Conservation (phyloP, 92 coral and sea anemone genomes). For the Muricea muricata region DNA sequence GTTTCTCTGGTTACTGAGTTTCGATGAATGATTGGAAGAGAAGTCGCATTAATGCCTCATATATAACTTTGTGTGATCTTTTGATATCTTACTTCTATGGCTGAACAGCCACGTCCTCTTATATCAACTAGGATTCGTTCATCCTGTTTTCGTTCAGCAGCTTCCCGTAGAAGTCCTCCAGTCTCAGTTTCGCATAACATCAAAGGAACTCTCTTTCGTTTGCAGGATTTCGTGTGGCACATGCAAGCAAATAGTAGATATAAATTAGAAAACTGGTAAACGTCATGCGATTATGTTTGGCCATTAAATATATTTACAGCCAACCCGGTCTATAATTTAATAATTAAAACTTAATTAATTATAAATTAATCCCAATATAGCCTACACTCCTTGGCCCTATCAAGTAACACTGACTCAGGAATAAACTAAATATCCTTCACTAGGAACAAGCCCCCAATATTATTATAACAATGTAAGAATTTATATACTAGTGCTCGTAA, state of each 20-base stretch:
- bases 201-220: slow-evolving; percentile 42
- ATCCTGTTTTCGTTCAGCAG: slow-evolving; percentile 37
- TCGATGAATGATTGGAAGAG: slow-evolving; percentile 35
- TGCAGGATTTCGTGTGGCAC: not conserved
- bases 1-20: slow-evolving; percentile 28
- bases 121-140: slow-evolving; percentile 35
- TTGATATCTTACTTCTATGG: slow-evolving; percentile 30
- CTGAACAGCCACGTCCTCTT: slow-evolving; percentile 33
- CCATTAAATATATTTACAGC: slow-evolving; percentile 9
- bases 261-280: not conserved
- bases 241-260: not conserved
- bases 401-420: too few species aligned
- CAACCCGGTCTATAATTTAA: slow-evolving; percentile 7
- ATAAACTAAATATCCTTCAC: not conserved
- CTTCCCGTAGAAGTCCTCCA: slow-evolving; percentile 33
- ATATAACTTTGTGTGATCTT: slow-evolving; percentile 13
- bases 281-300: not conserved
- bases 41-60: slow-evolving; percentile 24
- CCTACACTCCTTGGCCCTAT: not conserved
- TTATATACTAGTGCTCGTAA: not conserved
- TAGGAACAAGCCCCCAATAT: not conserved
- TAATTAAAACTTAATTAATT: not conserved
- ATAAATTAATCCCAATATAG: not conserved
- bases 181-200: slow-evolving; percentile 32
- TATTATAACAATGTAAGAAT: not conserved